phyloP scores from a whole-genome alignment of 2,888 invertebrate species.

The Sipunculus nudus region DNA sequence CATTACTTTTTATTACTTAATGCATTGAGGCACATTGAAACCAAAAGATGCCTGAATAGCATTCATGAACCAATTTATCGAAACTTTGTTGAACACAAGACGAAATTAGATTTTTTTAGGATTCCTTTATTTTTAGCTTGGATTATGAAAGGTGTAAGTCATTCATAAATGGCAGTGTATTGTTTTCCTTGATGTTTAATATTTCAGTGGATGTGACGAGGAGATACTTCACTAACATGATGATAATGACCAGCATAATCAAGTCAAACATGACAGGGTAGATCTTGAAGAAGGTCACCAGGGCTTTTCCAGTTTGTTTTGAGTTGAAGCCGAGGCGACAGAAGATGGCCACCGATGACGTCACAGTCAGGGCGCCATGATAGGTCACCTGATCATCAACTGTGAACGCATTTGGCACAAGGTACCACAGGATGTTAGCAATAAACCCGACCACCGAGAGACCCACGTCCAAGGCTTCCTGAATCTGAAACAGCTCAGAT shows the following conservation, averaged over 20 bases:
- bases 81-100: too few relatives aligned
- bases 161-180: too few relatives aligned
- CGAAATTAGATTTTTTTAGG: too few relatives aligned
- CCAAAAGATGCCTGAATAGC: too few relatives aligned
- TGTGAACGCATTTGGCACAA: conserved; percentile 1
- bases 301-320: conserved; percentile 4
- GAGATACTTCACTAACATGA: conserved; percentile 16
- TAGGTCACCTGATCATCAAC: conserved; percentile 7
- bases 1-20: too few relatives aligned
- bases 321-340: conserved; percentile 17
- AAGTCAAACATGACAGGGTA: conserved; percentile 22
- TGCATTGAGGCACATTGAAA: too few relatives aligned
- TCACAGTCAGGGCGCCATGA: conserved; percentile 10
- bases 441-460: background rate
- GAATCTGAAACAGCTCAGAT: background rate
- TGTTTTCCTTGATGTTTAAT: too few relatives aligned
- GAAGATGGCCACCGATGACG: conserved; percentile 15
- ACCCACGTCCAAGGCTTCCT: conserved; percentile 14
- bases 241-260: conserved; percentile 10
- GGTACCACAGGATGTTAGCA: conserved; percentile 15
- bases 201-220: too few relatives aligned
- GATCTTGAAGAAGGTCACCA: conserved; percentile 16
- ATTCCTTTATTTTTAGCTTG: too few relatives aligned
- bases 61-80: too few relatives aligned
- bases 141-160: too few relatives aligned